phyloP scores from a whole-genome alignment of 2,113 vertebrate genomes.

The Coreoperca whiteheadi region DNA sequence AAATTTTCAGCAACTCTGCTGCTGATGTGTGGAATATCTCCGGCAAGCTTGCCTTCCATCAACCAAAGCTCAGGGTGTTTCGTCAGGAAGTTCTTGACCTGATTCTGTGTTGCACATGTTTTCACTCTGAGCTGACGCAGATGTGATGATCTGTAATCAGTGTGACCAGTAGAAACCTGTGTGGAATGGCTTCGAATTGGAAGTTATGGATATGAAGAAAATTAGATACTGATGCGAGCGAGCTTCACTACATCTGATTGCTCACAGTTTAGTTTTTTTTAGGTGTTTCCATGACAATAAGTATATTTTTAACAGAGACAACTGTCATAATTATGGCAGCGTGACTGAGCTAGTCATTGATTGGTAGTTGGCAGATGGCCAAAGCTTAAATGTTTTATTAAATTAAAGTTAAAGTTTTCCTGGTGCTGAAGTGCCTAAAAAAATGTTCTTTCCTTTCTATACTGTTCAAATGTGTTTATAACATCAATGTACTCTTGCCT shows the following conservation, averaged over 20 bases:
- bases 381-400: background rate
- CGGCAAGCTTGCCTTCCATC: constrained; percentile 13
- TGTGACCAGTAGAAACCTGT: constrained; percentile 20
- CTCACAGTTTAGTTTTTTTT: background rate
- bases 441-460: background rate
- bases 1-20: constrained; percentile 18
- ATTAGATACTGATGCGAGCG: background rate
- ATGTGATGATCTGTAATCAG: constrained; percentile 42
- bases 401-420: background rate
- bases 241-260: background rate
- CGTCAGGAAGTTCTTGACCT: constrained; percentile 50
- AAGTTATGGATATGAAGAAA: constrained; percentile 19
- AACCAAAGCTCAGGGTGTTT: constrained; percentile 24
- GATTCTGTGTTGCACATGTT: constrained; percentile 34
- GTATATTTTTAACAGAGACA: background rate
- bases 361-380: background rate
- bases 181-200: constrained; percentile 7
- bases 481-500: background rate
- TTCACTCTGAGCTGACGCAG: constrained; percentile 25
- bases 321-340: background rate
- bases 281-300: constrained; percentile 4
- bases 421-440: background rate
- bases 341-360: background rate
- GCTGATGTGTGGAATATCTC: constrained; percentile 37
- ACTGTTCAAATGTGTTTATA: background rate